Conservation (phyloP, 2,888 invertebrate genomes). For the Dusona sp. region DNA sequence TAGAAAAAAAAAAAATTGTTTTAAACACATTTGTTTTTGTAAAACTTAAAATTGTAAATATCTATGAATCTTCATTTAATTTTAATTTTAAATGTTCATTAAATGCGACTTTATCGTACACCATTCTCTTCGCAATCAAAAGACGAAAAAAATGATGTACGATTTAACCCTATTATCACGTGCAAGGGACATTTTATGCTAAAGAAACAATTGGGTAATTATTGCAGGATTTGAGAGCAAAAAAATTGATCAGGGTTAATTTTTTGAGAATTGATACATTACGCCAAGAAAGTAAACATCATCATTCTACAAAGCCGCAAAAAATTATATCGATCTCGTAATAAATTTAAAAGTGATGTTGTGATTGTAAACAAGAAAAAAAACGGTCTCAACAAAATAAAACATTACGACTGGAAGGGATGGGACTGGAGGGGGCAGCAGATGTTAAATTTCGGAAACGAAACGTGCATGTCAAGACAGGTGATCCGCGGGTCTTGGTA, state of each 20-base stretch:
- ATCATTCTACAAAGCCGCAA: neutral
- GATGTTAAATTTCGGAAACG: slow-evolving; percentile 56
- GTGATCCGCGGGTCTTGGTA: slow-evolving; percentile 37
- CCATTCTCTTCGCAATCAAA: too few species aligned
- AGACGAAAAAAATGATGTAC: too few species aligned
- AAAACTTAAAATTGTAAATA: too few species aligned
- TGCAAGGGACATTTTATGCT: too few species aligned
- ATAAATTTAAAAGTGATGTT: neutral
- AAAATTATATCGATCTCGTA: neutral
- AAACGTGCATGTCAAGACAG: slow-evolving; percentile 50
- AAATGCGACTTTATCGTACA: too few species aligned
- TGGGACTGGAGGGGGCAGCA: slow-evolving; percentile 37
- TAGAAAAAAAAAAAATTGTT: too few species aligned
- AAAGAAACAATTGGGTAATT: too few species aligned
- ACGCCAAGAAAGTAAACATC: neutral
- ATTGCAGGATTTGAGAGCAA: too few species aligned
- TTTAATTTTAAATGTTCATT: too few species aligned
- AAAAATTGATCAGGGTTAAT: neutral
- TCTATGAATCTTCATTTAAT: too few species aligned
- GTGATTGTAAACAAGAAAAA: neutral
- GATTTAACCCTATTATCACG: too few species aligned
- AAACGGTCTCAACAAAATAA: neutral
- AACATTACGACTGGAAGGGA: neutral
- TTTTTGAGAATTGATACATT: neutral
- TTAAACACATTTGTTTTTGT: too few species aligned